Base-by-base conservation (phyloP, 2,888 invertebrate species). In the Escarpia spicata region DNA sequence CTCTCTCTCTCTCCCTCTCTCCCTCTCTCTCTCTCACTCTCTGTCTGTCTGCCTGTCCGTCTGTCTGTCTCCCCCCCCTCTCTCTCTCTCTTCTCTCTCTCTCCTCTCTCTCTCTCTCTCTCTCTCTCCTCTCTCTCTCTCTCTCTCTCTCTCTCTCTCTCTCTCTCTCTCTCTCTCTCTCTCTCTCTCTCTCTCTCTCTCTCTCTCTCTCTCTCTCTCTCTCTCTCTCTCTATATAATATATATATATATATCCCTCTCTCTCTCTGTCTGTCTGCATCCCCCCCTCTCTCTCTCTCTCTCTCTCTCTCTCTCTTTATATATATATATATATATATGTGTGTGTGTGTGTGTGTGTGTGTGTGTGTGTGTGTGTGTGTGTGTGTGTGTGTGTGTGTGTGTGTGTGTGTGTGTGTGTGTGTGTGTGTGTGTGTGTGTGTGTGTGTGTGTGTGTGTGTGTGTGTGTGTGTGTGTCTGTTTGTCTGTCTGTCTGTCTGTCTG, bases 381-480 rank as follows among this genome's bases (percentile, higher is more conserved):
- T 90, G 4, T 90, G 3, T 90, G 4, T 90, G 10, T 92, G 8
- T 93, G 52, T 89, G 58, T 93, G 52, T 93, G 44, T 44, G 37
- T 43, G 31, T 93, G 12, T 92, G 43, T 92, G 15, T 92, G 92
- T 91, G 15, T 43, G 6, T 43, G 31, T 92, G 3, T 92, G 37
- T 43, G 4, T 92, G 10, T 91, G 3, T 90, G 10, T 90, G 3
- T 90, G 10, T 90, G 3, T 90, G 10, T 90, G 3, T 90, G 10
- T 90, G 3, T 90, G 10, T 90, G 3, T 90, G 10, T 90, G 3
- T 90, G 10, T 90, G 3, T 90, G 10, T 90, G 3, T 90, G 10
- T 90, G 3, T 8, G 10, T 90, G 6, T 90, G 6, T 90, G 31
- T 90, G 3, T 90, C 90, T 6, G 31, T 8, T 6, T 90, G 8